Percentiles rank a stretch among this genome's conserved stretches.
phyloP scores from a whole-genome alignment of 2,888 invertebrate species.

The Coleophora deauratella region DNA sequence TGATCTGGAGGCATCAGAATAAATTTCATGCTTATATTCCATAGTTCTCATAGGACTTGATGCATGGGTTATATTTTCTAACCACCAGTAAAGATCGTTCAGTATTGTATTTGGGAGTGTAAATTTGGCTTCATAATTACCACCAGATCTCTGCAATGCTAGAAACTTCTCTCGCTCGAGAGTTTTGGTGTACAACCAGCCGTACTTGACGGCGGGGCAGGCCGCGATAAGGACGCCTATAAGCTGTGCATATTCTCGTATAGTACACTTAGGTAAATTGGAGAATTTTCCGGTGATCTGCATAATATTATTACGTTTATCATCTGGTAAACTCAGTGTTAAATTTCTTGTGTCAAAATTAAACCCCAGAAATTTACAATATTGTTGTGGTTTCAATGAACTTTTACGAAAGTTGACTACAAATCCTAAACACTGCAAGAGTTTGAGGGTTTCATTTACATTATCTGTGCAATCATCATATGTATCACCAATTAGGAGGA shows the following conservation, averaged over 20 bases:
- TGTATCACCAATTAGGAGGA: neutral
- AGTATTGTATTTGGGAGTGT: neutral
- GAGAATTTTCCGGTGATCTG: neutral
- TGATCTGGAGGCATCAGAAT: neutral
- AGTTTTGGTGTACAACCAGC: neutral
- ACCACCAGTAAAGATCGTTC: conserved; percentile 1
- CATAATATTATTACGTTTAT: neutral
- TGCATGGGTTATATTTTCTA: neutral
- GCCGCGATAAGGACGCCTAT: neutral
- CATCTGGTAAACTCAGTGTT: neutral
- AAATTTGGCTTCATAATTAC: neutral
- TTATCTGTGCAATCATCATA: neutral
- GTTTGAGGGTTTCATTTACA: neutral
- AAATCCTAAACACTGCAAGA: neutral
- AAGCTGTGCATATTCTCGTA: neutral
- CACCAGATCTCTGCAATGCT: neutral
- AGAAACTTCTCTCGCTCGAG: neutral
- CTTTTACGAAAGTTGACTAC: neutral
- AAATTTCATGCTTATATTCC: neutral
- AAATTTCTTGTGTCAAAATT: neutral
- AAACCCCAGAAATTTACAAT: neutral
- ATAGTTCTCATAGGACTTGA: neutral
- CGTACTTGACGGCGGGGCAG: no score
- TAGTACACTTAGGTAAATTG: neutral
- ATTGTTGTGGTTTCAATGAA: neutral